Evolutionary conservation across 1,140 invertebrate species (phyloP), one percentile per base, ranked within the genome.

Genomic region (Drosophila parvula): DNA sequence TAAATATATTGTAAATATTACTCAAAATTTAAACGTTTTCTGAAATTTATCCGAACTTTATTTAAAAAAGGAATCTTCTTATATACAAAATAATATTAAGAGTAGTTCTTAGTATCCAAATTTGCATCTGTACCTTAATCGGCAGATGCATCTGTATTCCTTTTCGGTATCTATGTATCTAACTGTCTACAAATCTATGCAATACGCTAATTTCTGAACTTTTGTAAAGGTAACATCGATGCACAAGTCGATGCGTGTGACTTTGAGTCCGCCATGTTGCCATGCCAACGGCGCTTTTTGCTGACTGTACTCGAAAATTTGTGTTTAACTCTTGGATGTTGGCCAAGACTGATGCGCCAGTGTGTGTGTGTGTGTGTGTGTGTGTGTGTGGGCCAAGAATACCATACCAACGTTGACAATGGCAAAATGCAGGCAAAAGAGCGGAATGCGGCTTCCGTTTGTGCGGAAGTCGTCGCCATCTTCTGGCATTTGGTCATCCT

Each of bases 401-500:
- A 61, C 48, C 30, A 18, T 3, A 53, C 7, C 61, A 77, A 45
- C 64, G 79, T 86, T 88, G 84, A 88, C 83, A 86, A 88, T 88
- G 67, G 83, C 57, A 53, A 71, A 41, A 47, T 36, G 60, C 45
- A 70, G 40, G 61, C 70, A 58, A 40, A 51, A 41, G 38, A 75
- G 74, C 48, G 63, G 74, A 68, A 59, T 76, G 74, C 77, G 79
- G 71, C 79, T 86, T 88, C 83, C 83, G 83, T 83, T 86, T 88
- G 83, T 79, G 79, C 79, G 83, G 83, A 86, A 86, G 83, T 89
- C 83, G 83, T 64, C 83, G 82, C 82, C 82, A 88, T 82, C 83
- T 86, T 88, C 83, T 82, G 81, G 82, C 83, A 82, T 88, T 77
- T 88, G 84, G 83, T 88, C 83, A 88, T 89, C 80, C 83, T 80